Base-by-base conservation (phyloP, 30 jellyfish, hydroid and myxozoan species). In the Aurelia coerulea region DNA sequence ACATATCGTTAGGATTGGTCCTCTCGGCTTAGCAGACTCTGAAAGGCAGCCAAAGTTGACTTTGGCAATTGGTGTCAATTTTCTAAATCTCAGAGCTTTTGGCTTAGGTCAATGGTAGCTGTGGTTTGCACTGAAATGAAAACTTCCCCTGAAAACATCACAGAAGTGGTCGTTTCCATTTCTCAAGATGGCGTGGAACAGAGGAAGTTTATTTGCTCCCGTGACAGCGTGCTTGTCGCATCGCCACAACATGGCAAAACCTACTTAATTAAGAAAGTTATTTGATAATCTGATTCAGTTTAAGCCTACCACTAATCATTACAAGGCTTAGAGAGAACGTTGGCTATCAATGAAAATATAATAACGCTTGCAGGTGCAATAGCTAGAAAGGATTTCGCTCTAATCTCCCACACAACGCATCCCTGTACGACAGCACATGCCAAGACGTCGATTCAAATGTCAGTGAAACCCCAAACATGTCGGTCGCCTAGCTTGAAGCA, bases 351-450 rank as follows among this genome's bases (percentile, higher is more conserved):
- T 76, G 64, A 34, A 41, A 62, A 71, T 15, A 59, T 49, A 29
- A 78, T 78, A 51, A 23, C 69, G 58, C 88, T 19, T 34, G 53
- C 88, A 78, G 88, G 88, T 78, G 88, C 88, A 49, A 6, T 39
- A 39, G 62, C 74, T 41, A 15, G 58, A 54, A 18, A 16, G 78
- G 88, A 41, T 60, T 78, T 78, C 7, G 2, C 0, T 60, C 9
- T 60, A 60, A 60, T 60, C 69, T 60, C 69, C 13, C 34, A 17
- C 31, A 23, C 1, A 23, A 60, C 31, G 69, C 34, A 60, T 23
- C 31, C 31, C 0, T 13, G 34, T 16, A 60, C 10, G 69, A 0
- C 33, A 16, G 29, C 69, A 60, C 34, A 16, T 60, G 69, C 34
- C 31, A 6, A 13, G 69, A 60, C 34, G 9, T 16, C 69, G 34